These are phyloP conservation scores for Sciurus niger DNA, from an alignment of 2,113 vertebrate genomes.

Conservation along the genomic window DNA sequence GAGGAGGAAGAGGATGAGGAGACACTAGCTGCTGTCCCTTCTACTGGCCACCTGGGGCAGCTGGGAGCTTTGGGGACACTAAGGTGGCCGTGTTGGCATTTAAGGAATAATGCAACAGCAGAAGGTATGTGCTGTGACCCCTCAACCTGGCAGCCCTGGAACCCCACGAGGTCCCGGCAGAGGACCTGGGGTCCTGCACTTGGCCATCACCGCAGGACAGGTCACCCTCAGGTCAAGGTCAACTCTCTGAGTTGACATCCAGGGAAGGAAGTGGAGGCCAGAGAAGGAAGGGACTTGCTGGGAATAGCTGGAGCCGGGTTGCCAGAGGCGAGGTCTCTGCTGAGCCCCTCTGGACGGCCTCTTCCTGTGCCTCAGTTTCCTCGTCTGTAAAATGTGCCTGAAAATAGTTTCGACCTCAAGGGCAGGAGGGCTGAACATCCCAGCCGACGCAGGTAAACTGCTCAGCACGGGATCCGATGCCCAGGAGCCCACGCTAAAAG, in stretches of 20 bases:
- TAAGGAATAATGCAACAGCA: not conserved
- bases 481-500: not conserved
- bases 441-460: accelerated
- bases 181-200: not conserved
- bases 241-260: not conserved
- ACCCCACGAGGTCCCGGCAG: not conserved
- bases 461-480: not conserved
- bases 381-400: not conserved
- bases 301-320: not conserved
- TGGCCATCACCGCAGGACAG: not conserved
- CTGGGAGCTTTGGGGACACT: not conserved
- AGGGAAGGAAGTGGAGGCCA: not conserved
- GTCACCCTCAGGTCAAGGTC: too few species aligned
- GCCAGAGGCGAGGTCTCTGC: not conserved
- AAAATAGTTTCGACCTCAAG: not conserved
- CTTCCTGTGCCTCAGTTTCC: not conserved
- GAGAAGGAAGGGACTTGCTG: not conserved
- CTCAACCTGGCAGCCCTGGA: not conserved
- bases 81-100: not conserved
- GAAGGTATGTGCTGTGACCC: not conserved
- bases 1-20: too few species aligned
- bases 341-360: not conserved
- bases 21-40: not conserved
- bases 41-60: not conserved
- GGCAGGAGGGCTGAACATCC: not conserved